Evolutionary conservation across 2,888 invertebrate genomes (phyloP).

Genomic region (Phyllotreta striolata): DNA sequence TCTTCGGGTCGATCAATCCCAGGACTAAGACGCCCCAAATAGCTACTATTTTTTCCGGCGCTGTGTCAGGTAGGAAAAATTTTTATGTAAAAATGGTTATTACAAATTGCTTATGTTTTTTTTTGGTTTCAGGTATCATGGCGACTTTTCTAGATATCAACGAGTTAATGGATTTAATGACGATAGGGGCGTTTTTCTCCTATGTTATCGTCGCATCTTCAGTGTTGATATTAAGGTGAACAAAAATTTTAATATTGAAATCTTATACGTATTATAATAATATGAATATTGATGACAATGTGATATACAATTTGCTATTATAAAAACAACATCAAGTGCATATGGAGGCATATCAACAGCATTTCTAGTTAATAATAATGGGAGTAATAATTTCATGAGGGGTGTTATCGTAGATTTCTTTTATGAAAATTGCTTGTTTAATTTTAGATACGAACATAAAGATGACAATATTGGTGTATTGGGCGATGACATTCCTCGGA

Average conservation of each 20-base stretch:
- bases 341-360: too few species aligned
- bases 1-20: conserved; percentile 74
- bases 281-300: too few species aligned
- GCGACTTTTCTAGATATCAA: conserved; percentile 84
- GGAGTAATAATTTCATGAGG: too few species aligned
- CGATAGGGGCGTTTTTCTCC: conserved; percentile 33
- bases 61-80: conserved; percentile 68
- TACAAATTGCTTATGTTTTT: background rate
- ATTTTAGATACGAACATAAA: conserved; percentile 15
- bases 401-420: too few species aligned
- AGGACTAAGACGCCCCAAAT: conserved; percentile 76
- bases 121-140: conserved; percentile 68
- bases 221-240: conserved; percentile 29
- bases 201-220: conserved; percentile 25
- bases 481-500: background rate
- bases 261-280: too few species aligned
- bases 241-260: too few species aligned
- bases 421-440: too few species aligned
- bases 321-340: too few species aligned
- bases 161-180: conserved; percentile 64
- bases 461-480: background rate
- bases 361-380: too few species aligned
- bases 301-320: too few species aligned
- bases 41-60: conserved; percentile 75
- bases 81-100: too few species aligned